Evolutionary conservation across 2,113 vertebrate species (phyloP).

Genomic region (Sorex araneus): DNA sequence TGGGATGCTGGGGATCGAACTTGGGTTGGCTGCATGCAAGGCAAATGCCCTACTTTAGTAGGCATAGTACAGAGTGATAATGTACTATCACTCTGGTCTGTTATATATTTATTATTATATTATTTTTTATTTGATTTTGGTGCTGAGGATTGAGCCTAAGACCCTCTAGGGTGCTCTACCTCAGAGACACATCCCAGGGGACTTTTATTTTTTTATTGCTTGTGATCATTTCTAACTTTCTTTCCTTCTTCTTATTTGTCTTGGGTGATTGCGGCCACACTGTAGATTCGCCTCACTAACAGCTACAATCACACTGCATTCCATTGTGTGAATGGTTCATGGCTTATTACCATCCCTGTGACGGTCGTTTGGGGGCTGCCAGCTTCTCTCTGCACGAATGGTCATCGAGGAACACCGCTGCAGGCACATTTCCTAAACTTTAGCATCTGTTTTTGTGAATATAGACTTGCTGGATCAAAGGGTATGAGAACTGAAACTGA

Average conservation of each 20-base stretch:
- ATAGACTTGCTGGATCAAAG: not conserved
- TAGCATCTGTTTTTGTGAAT: not conserved
- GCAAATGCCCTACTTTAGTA: too few relatives aligned
- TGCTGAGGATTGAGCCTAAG: too few relatives aligned
- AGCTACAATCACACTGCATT: not conserved
- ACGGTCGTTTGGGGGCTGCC: not conserved
- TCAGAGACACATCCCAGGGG: not conserved
- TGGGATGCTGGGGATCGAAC: too few relatives aligned
- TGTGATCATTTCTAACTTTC: not conserved
- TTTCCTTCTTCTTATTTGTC: not conserved
- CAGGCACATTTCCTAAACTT: fast-evolving
- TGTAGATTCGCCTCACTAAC: not conserved
- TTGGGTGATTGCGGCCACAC: not conserved
- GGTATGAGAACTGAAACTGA: not conserved
- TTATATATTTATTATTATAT: too few relatives aligned
- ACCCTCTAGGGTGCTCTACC: too few relatives aligned
- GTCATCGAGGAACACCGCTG: not conserved
- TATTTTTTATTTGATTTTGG: too few relatives aligned
- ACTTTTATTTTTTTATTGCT: not conserved
- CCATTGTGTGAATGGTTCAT: not conserved
- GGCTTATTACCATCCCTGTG: not conserved
- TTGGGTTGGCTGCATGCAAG: too few relatives aligned
- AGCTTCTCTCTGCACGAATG: not conserved
- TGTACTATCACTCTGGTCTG: too few relatives aligned
- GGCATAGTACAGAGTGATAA: too few relatives aligned